Evolutionary conservation across 2,113 vertebrate genomes (phyloP).

Genomic region (Ursus arctos): DNA sequence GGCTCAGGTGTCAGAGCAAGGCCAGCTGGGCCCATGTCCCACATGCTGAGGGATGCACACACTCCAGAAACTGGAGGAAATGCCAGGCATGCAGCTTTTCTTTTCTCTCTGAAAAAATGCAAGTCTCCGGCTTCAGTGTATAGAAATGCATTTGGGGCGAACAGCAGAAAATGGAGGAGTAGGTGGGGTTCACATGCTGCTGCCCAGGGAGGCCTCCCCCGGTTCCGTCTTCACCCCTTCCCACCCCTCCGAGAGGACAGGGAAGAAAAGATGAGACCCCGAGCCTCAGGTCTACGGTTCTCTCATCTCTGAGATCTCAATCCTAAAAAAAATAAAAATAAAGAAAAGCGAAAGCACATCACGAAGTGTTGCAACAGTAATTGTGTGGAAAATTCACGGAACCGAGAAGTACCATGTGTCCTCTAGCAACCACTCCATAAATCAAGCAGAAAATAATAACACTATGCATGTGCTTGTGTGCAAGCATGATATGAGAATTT

Average conservation of each 20-base stretch:
- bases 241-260: not conserved
- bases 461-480: not conserved
- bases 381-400: not conserved
- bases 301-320: too few species aligned
- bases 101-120: not conserved
- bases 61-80: too few species aligned
- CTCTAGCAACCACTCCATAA: not conserved
- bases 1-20: not conserved
- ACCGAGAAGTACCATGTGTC: not conserved
- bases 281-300: not conserved
- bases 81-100: not conserved
- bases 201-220: too few species aligned
- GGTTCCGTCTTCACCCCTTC: not conserved
- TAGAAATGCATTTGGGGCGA: not conserved
- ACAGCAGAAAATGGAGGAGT: rapidly evolving
- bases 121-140: not conserved
- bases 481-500: not conserved
- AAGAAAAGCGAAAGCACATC: not conserved
- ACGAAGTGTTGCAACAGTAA: too few species aligned
- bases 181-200: not conserved
- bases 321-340: not conserved
- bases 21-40: not conserved
- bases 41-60: too few species aligned
- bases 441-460: not conserved
- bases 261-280: not conserved